Evolutionary conservation across 92 coral and sea anemone genomes (phyloP).

Genomic region (Heteractis magnifica): DNA sequence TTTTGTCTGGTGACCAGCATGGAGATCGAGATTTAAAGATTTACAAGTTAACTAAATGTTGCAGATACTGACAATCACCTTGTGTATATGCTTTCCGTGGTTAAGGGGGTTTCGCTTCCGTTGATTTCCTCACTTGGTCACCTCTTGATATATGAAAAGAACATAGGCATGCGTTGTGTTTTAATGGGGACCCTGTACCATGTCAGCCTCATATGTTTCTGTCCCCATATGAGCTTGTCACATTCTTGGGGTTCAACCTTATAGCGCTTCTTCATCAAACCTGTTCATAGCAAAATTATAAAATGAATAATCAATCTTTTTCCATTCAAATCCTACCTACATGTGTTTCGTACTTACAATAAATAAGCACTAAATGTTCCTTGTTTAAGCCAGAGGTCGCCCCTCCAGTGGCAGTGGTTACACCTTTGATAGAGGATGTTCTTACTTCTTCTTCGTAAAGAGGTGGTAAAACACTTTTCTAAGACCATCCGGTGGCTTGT

Average conservation of each 20-base stretch:
- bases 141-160: conserved; percentile 13
- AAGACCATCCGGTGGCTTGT: conserved; percentile 49
- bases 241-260: conserved; percentile 1
- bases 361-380: conserved; percentile 33
- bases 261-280: conserved; percentile 40
- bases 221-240: conserved; percentile 47
- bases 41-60: no score
- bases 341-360: conserved; percentile 27
- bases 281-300: conserved; percentile 16
- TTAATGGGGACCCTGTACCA: no score
- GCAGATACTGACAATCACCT: neutral
- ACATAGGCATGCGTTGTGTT: neutral
- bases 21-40: neutral
- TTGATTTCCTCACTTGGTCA: neutral
- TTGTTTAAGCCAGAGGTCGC: conserved; percentile 38
- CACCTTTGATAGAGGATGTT: conserved; percentile 48
- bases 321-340: neutral
- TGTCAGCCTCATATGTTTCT: conserved; percentile 33
- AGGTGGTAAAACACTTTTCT: conserved; percentile 28
- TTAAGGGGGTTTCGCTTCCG: neutral
- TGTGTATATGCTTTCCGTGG: neutral
- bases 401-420: conserved; percentile 37
- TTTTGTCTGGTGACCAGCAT: neutral
- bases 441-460: conserved; percentile 42
- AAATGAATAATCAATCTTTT: no score